Evolutionary conservation across 2,888 invertebrate genomes (phyloP).

Genomic region (Anarsia innoxiella): DNA sequence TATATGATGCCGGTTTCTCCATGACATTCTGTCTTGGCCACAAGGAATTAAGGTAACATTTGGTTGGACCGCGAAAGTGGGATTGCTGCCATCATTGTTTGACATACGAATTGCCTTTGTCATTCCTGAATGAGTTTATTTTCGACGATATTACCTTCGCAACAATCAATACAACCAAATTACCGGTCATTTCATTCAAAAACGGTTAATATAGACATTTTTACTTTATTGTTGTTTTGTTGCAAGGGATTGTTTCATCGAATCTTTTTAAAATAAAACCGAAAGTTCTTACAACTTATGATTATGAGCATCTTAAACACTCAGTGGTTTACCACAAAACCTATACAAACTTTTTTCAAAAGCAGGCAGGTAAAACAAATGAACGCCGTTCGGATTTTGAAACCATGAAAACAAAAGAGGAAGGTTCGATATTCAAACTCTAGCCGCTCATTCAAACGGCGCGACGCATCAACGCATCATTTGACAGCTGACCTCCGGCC

Average conservation of each 20-base stretch:
- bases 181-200: constrained; percentile 20
- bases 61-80: constrained; percentile 59
- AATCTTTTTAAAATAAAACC: too few relatives aligned
- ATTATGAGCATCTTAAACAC: too few relatives aligned
- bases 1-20: too few relatives aligned
- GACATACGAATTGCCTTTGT: constrained; percentile 42
- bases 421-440: constrained; percentile 34
- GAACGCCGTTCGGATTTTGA: too few relatives aligned
- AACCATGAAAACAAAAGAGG: background rate
- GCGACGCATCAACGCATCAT: too few relatives aligned
- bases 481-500: constrained; percentile 59
- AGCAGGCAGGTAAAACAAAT: too few relatives aligned
- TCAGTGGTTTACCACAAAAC: too few relatives aligned
- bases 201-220: constrained; percentile 30
- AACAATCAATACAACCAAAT: constrained; percentile 24
- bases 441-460: too few relatives aligned
- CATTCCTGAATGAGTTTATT: constrained; percentile 39
- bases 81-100: constrained; percentile 48
- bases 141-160: background rate
- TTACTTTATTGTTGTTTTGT: too few relatives aligned
- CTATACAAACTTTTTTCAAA: too few relatives aligned
- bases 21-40: constrained; percentile 20
- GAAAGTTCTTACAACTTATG: too few relatives aligned
- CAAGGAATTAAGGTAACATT: constrained; percentile 42
- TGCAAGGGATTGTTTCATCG: too few relatives aligned